Base-by-base conservation (phyloP, 37 sponge, comb jelly and placozoan genomes). In the Hormiphora californensis region DNA sequence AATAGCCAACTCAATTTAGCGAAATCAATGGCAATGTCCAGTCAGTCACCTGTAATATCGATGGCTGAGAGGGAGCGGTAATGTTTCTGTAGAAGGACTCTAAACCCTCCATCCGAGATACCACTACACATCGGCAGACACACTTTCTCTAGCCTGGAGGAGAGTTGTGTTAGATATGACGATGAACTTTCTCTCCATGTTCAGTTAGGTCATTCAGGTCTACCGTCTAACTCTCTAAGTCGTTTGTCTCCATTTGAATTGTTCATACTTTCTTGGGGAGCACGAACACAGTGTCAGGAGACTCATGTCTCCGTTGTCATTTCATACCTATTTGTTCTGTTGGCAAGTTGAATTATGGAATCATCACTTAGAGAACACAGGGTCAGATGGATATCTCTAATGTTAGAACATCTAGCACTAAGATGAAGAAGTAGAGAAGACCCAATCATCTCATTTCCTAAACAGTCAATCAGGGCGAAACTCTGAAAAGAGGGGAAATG, bases 101-200 rank as follows among this genome's bases (percentile, higher is more conserved):
- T 73, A 46, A 73, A 73, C 12, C 81, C 43, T 0, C 46, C n/a
- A n/a, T 73, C 81, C 25, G 32, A 32, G 9, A 73, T 36, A 1
- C 81, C 81, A 41, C 81, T 73, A 40, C 81, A 73, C 81, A 73
- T 73, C n/a, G 81, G 81, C 1, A 73, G 40, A 40, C 81, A 73
- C 32, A 73, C 44, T 40, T 33, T 22, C 46, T 73, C 81, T 46
- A 73, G 22, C 23, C 81, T 73, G 81, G 2, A 4, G 25, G 59
- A 12, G 51, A 8, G n/a, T n/a, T n/a, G n/a, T n/a, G n/a, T n/a
- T n/a, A n/a, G n/a, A n/a, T n/a, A n/a, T n/a, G n/a, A n/a, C n/a
- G n/a, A n/a, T n/a, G n/a, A n/a, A n/a, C n/a, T n/a, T n/a, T n/a
- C n/a, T n/a, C n/a, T n/a, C n/a, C n/a, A n/a, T n/a, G n/a, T n/a